phyloP scores from a whole-genome alignment of 2,888 invertebrate species.

The Synergus laeviventris region DNA sequence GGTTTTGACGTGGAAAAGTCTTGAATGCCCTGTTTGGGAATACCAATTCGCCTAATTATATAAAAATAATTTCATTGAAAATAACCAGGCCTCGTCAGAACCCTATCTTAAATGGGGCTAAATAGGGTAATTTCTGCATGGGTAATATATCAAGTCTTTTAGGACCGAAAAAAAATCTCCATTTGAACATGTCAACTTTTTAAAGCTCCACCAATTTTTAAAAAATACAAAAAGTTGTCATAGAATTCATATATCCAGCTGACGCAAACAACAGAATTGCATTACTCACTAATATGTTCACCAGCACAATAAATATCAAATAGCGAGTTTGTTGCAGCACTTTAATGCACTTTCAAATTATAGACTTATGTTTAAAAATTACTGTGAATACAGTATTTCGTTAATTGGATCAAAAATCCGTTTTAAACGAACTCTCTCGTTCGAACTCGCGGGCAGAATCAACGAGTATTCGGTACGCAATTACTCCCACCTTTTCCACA shows the following conservation, averaged over 20 bases:
- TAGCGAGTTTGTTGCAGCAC: background rate
- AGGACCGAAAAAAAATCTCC: too few relatives aligned
- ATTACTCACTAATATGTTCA: background rate
- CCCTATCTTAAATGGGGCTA: too few relatives aligned
- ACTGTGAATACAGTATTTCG: background rate
- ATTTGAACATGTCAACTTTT: background rate
- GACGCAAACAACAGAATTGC: too few relatives aligned
- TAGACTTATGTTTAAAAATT: background rate
- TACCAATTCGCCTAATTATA: too few relatives aligned
- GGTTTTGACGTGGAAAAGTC: too few relatives aligned
- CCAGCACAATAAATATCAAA: background rate
- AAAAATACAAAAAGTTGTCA: background rate
- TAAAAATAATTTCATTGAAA: too few relatives aligned
- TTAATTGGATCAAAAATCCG: background rate
- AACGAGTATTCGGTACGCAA: background rate
- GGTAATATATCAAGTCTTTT: too few relatives aligned
- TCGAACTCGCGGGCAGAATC: background rate
- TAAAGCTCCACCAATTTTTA: background rate
- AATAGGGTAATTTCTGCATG: too few relatives aligned
- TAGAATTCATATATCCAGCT: too few relatives aligned
- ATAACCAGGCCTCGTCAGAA: too few relatives aligned
- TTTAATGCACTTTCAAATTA: background rate
- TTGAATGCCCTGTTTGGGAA: too few relatives aligned
- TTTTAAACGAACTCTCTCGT: background rate
- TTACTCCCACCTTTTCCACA: constrained; percentile 16